These are phyloP conservation scores for Mesitornis unicolor DNA, from an alignment of 2,113 vertebrate species.

Conservation along the genomic window DNA sequence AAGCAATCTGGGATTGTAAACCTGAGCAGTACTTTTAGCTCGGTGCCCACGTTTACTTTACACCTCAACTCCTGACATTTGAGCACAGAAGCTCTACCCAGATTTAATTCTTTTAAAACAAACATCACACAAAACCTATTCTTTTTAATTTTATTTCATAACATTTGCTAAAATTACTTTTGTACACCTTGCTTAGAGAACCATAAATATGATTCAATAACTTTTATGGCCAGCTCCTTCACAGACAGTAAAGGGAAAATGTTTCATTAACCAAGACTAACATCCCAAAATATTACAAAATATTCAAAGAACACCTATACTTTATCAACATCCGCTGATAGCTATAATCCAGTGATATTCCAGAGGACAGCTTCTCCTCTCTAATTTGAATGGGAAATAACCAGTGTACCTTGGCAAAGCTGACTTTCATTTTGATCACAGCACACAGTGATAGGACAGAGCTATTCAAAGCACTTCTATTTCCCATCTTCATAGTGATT, in stretches of 20 bases:
- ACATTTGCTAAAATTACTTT: background rate
- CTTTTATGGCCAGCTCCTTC: background rate
- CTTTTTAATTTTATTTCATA: background rate
- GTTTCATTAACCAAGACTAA: background rate
- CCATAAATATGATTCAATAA: background rate
- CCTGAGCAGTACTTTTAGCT: background rate
- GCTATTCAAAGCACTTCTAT: background rate
- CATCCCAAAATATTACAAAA: background rate
- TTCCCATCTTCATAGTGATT: background rate
- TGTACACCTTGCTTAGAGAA: background rate
- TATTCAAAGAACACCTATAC: background rate
- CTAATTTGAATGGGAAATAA: background rate
- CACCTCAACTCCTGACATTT: background rate
- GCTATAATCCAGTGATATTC: background rate
- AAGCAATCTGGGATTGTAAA: constrained; percentile 8
- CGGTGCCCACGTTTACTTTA: background rate
- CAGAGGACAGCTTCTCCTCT: background rate
- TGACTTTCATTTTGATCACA: background rate
- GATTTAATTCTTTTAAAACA: constrained; percentile 30
- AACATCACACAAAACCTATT: background rate
- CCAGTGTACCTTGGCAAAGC: background rate
- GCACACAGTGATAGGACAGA: background rate
- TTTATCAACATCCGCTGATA: background rate
- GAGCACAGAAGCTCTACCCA: background rate
- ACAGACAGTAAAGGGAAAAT: background rate